Percentiles rank a stretch among this genome's conserved stretches.
These are phyloP conservation scores for Grammomys surdaster DNA, from an alignment of 2,113 vertebrate species.

Conservation along the genomic window DNA sequence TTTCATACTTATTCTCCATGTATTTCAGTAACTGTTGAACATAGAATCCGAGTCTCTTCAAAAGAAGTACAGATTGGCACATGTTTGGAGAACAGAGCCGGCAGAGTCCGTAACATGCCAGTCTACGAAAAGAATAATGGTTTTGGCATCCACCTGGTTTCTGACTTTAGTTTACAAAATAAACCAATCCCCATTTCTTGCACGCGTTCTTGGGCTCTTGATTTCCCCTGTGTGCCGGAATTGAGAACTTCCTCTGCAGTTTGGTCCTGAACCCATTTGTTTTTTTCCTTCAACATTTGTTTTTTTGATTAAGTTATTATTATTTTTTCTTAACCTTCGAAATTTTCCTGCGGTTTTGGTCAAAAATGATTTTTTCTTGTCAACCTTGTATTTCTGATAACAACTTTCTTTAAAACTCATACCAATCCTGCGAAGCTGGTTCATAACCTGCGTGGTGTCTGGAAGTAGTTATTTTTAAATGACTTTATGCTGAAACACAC, in stretches of 20 bases:
- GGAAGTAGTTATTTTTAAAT: slow-evolving; percentile 81
- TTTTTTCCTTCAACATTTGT: slow-evolving; percentile 67
- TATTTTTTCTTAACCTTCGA: slow-evolving; percentile 64
- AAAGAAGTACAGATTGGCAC: background rate
- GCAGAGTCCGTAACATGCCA: background rate
- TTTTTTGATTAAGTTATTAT: slow-evolving; percentile 67
- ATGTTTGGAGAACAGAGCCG: background rate
- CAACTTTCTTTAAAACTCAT: slow-evolving; percentile 78
- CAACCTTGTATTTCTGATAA: slow-evolving; percentile 79
- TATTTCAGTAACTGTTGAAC: background rate
- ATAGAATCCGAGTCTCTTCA: background rate
- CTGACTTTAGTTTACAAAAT: slow-evolving; percentile 55
- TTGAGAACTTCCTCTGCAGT: slow-evolving; percentile 45
- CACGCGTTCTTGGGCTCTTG: background rate
- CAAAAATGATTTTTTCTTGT: slow-evolving; percentile 72
- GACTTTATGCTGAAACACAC: slow-evolving; percentile 78
- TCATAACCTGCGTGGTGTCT: slow-evolving; percentile 71
- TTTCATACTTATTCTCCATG: background rate
- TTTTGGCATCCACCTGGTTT: slow-evolving; percentile 54
- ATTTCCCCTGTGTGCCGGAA: slow-evolving; percentile 21
- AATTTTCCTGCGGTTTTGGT: slow-evolving; percentile 69
- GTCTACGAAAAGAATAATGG: background rate
- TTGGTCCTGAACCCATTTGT: slow-evolving; percentile 39
- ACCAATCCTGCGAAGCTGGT: slow-evolving; percentile 77
- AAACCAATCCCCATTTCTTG: background rate